Evolutionary conservation across 2,113 vertebrate species (phyloP), one percentile per base, ranked within the genome.

Genomic region (Rhadina sibilatrix): DNA sequence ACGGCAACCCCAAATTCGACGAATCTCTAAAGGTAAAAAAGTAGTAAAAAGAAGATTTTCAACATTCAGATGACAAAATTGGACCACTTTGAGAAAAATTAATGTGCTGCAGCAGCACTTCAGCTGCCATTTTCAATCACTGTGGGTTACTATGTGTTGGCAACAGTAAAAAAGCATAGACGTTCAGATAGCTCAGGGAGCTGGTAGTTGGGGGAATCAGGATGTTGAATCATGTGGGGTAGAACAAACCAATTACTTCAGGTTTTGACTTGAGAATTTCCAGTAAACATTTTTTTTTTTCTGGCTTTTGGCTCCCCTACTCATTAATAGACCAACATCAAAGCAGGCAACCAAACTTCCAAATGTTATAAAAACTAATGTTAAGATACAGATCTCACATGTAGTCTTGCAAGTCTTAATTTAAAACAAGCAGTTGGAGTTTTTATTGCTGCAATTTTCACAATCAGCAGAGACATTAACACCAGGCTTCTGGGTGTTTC

Each of bases 401-500:
- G 81, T 84, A 94, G 91, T 90, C 95, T 95, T 97, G 89, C 90
- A 98, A 97, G 96, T 97, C 96, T 98, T 98, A 97, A 98, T 98
- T 98, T 97, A 97, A 98, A 96, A 95, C 91, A 96, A 98, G 96
- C 96, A 97, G 88, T 98, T 98, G 97, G 97, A 97, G 97, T 95
- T 98, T 99, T 99, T 98, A 98, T 98, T 98, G 97, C 98, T 98
- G 97, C 97, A 98, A 97, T 99, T 98, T 99, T 99, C 98, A 99
- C 98, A 98, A 98, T 99, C 97, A 98, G 97, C 98, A 98, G 98
- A 99, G 98, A 98, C 96, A 95, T 97, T 98, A 99, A 98, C 97
- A 97, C 98, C 92, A 97, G 96, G 97, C 97, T 98, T 98, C 96
- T 98, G 97, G 94, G 98, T 98, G 98, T 98, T 98, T 98, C 98